Percentiles rank a stretch among this genome's conserved stretches.
Conservation (phyloP, 92 coral and sea anemone genomes). For the Chrysogorgia sp. region DNA sequence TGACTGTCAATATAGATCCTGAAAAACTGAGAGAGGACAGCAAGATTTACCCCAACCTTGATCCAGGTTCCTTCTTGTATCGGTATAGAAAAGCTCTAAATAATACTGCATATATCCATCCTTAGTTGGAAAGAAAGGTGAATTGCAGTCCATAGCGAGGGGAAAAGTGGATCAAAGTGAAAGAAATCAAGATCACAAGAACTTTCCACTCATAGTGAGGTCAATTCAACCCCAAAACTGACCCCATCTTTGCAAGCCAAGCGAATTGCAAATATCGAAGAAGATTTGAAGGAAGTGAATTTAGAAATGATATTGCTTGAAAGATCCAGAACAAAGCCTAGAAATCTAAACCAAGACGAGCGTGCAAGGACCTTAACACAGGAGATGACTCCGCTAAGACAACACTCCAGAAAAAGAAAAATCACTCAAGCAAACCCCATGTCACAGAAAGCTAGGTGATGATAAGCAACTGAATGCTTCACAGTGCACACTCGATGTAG, state of each 20-base stretch:
- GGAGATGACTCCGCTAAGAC: slow-evolving; percentile 54
- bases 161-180: slow-evolving; percentile 46
- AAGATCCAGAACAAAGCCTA: slow-evolving; percentile 40
- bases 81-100: slow-evolving; percentile 52
- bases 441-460: not conserved
- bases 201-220: slow-evolving; percentile 35
- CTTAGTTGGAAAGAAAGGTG: slow-evolving; percentile 46
- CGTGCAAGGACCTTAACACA: slow-evolving; percentile 51
- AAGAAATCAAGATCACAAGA: slow-evolving; percentile 57
- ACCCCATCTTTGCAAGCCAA: slow-evolving; percentile 49
- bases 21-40: slow-evolving; percentile 60
- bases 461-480: not conserved
- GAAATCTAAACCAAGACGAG: slow-evolving; percentile 47
- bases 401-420: slow-evolving; percentile 37
- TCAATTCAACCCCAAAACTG: slow-evolving; percentile 26
- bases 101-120: slow-evolving; percentile 62
- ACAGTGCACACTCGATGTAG: too few species aligned
- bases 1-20: slow-evolving; percentile 47
- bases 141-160: slow-evolving; percentile 54
- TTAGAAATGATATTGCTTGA: not conserved
- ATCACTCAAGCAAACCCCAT: not conserved
- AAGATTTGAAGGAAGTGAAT: slow-evolving; percentile 32
- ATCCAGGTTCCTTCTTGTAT: slow-evolving; percentile 61
- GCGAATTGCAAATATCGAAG: slow-evolving; percentile 43
- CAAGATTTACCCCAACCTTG: slow-evolving; percentile 54